Percentiles rank a stretch among this genome's conserved stretches.
These are phyloP conservation scores for Brachyopa scutellaris DNA, from an alignment of 2,888 invertebrate species.

Conservation along the genomic window DNA sequence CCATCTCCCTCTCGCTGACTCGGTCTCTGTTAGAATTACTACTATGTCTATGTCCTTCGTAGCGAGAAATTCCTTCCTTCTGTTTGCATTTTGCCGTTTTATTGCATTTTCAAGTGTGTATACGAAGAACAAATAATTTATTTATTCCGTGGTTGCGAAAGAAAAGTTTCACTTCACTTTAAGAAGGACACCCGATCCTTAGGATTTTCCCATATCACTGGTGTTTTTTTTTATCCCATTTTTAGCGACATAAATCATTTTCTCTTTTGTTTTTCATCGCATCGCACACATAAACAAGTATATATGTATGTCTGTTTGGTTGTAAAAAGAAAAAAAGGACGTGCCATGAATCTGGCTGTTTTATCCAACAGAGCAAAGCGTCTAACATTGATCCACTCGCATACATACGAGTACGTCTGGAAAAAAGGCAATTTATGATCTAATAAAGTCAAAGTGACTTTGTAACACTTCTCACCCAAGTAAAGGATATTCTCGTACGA, in stretches of 20 bases:
- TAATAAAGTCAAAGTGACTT: conserved; percentile 70
- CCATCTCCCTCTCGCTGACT: background rate
- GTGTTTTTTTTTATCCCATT: background rate
- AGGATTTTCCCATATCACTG: too few relatives aligned
- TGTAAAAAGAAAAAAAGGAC: background rate
- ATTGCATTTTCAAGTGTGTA: conserved; percentile 54
- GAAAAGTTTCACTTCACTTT: conserved; percentile 4
- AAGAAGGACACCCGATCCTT: too few relatives aligned
- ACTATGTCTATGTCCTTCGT: background rate
- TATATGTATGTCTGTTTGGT: conserved; percentile 7
- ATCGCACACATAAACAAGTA: too few relatives aligned
- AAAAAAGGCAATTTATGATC: conserved; percentile 65
- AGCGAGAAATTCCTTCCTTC: background rate
- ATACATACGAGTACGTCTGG: conserved; percentile 53
- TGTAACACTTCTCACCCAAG: conserved; percentile 48
- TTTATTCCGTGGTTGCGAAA: conserved; percentile 12
- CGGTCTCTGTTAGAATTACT: background rate
- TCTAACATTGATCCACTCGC: conserved; percentile 62
- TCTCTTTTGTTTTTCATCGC: conserved; percentile 30
- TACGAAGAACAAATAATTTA: conserved; percentile 24
- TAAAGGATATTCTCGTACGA: background rate
- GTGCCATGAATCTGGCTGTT: conserved; percentile 59
- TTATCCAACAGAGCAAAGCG: conserved; percentile 52
- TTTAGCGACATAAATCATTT: conserved; percentile 63
- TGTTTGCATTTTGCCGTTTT: conserved; percentile 48